Base-by-base conservation (phyloP, 2,888 invertebrate species). In the Eupithecia inturbata region DNA sequence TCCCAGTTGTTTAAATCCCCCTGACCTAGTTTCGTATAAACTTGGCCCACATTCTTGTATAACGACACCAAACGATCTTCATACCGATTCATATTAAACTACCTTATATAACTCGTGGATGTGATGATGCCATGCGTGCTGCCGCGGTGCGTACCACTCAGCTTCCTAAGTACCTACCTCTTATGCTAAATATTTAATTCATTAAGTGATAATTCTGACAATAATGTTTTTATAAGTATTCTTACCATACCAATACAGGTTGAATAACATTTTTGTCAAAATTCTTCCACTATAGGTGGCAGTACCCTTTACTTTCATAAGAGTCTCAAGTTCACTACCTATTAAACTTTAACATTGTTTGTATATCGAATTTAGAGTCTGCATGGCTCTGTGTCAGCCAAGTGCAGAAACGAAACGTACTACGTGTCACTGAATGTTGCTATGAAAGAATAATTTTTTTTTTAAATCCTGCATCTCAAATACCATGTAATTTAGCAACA, bases 1-100 rank as follows among this genome's bases (percentile, higher is more conserved):
- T 85, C 86, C 84, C 86, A 84, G 87, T 88, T 86, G 87, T 87
- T 87, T 76, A 83, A 85, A 84, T 90, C 86, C 87, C 91, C 89
- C 89, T 93, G 93, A 92, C 93, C 92, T 78, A 92, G 78, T 88
- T 93, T 82, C 73, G 78, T 78, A 77, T 89, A 91, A 92, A 92
- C 93, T 93, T 93, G 93, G 88, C 92, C 92, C 79, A 90, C 88
- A 88, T 92, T 82, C 81, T 71, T 85, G 85, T 41, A 73, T 72
- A 77, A 70, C 77, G 77, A 73, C 75, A 77, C 76, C 78, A 76
- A 76, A 75, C 76, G 72, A 73, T 77, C 70, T 69, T 72, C 68
- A 74, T 77, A 76, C 76, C 64, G 71, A 74, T 77, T 79, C 78
- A 80, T 78, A 73, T 77, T 74, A 75, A 75, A 73, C 71, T 73